Evolutionary conservation across 2,888 invertebrate genomes (phyloP).

Genomic region (Diogma glabrata): DNA sequence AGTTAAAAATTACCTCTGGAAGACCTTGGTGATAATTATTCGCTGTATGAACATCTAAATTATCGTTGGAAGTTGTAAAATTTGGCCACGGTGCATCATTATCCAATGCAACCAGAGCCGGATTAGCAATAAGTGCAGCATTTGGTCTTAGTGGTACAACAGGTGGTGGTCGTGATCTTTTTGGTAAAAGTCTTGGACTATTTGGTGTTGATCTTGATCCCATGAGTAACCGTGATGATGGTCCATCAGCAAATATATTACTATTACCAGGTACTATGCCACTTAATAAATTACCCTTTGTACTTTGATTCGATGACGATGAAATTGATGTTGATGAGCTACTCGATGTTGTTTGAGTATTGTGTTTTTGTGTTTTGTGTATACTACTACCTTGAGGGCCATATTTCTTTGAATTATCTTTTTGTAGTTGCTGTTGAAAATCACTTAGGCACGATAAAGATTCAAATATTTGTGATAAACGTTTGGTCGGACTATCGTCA

Average conservation of each 20-base stretch:
- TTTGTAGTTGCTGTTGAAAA: conserved; percentile 40
- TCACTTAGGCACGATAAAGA: conserved; percentile 65
- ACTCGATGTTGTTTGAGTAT: conserved; percentile 13
- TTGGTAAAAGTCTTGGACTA: conserved; percentile 58
- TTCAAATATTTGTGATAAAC: conserved; percentile 73
- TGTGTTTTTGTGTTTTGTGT: conserved; percentile 11
- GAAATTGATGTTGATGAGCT: conserved; percentile 11
- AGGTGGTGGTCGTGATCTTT: conserved; percentile 36
- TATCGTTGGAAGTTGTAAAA: conserved; percentile 31
- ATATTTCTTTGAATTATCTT: conserved; percentile 10
- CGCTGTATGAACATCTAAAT: conserved; percentile 33
- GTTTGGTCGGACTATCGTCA: conserved; percentile 54
- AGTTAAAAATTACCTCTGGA: conserved; percentile 31
- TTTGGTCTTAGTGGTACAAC: conserved; percentile 30
- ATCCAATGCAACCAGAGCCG: conserved; percentile 28
- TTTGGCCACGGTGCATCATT: conserved; percentile 36
- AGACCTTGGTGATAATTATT: conserved; percentile 37
- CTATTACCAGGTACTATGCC: conserved; percentile 9
- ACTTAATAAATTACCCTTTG: conserved; percentile 7
- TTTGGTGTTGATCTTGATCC: conserved; percentile 52
- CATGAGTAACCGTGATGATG: conserved; percentile 12
- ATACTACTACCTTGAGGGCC: conserved; percentile 14
- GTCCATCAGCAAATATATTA: conserved; percentile 15
- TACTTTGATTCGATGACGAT: conserved; percentile 5
- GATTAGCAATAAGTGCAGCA: conserved; percentile 24